phyloP scores from a whole-genome alignment of 2,888 invertebrate genomes.

The Tetragnatha montana region DNA sequence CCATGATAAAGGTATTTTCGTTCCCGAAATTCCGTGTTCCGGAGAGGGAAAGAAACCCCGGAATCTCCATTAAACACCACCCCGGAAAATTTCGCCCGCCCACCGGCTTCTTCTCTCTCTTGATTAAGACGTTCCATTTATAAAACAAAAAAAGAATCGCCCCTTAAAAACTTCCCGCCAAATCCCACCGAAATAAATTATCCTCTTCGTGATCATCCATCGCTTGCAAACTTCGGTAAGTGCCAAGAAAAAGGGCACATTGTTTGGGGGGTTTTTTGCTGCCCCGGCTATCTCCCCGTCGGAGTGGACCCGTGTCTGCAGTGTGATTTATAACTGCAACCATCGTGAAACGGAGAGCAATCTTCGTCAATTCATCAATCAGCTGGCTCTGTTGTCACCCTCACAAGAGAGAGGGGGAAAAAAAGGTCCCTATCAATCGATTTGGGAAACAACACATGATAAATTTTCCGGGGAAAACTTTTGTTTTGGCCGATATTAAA shows the following conservation, averaged over 20 bases:
- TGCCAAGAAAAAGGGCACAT: slow-evolving; percentile 39
- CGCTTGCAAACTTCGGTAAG: slow-evolving; percentile 42
- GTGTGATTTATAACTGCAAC: slow-evolving; percentile 61
- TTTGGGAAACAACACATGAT: slow-evolving; percentile 47
- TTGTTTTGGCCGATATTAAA: slow-evolving; percentile 50
- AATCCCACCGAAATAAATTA: slow-evolving; percentile 60
- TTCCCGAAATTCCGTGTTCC: not conserved
- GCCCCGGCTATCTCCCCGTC: slow-evolving; percentile 17
- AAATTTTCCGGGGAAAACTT: slow-evolving; percentile 53
- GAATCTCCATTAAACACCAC: not conserved
- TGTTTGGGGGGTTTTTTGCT: slow-evolving; percentile 32
- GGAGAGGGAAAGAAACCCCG: not conserved
- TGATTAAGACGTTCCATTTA: slow-evolving; percentile 29
- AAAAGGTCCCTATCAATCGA: slow-evolving; percentile 53
- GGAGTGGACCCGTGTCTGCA: slow-evolving; percentile 45
- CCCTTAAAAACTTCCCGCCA: slow-evolving; percentile 16
- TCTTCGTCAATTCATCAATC: slow-evolving; percentile 67
- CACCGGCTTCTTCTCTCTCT: not conserved
- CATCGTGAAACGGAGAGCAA: slow-evolving; percentile 38
- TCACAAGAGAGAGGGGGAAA: slow-evolving; percentile 23
- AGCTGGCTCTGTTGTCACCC: slow-evolving; percentile 42
- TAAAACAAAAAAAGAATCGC: slow-evolving; percentile 21
- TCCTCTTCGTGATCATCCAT: slow-evolving; percentile 52
- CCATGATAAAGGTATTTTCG: not conserved
- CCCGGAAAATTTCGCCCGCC: not conserved